Evolutionary conservation across 2,888 invertebrate species (phyloP).

Genomic region (Oxytorus armatus): DNA sequence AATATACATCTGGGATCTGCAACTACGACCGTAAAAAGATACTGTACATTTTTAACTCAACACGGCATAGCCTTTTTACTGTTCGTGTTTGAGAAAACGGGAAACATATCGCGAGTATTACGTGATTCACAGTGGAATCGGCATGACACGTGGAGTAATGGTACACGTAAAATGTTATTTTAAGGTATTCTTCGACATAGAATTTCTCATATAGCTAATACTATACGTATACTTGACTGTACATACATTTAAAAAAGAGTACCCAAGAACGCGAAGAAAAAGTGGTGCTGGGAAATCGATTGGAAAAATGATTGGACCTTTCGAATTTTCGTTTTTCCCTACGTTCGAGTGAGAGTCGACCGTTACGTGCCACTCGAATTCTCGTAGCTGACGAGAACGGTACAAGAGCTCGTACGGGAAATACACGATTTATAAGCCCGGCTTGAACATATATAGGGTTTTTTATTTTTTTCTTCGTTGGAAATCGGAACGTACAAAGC

Average conservation of each 20-base stretch:
- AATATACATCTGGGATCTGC: constrained; percentile 23
- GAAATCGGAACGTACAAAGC: constrained; percentile 27
- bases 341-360: constrained; percentile 45
- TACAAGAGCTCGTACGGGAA: constrained; percentile 27
- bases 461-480: constrained; percentile 50
- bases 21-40: no score
- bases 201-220: no score
- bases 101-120: no score
- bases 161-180: no score
- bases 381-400: constrained; percentile 27
- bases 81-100: no score
- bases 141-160: no score
- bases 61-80: no score
- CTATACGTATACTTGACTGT: no score
- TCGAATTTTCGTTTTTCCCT: constrained; percentile 52
- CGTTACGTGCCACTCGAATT: constrained; percentile 62
- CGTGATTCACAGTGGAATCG: no score
- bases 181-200: no score
- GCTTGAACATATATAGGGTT: constrained; percentile 33
- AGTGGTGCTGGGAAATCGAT: constrained; percentile 71
- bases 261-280: neutral
- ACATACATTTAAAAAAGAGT: no score
- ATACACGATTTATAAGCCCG: constrained; percentile 45
- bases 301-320: constrained; percentile 70
- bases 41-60: no score